phyloP scores from a whole-genome alignment of 2,888 invertebrate species.

The Drosophila prolongata region DNA sequence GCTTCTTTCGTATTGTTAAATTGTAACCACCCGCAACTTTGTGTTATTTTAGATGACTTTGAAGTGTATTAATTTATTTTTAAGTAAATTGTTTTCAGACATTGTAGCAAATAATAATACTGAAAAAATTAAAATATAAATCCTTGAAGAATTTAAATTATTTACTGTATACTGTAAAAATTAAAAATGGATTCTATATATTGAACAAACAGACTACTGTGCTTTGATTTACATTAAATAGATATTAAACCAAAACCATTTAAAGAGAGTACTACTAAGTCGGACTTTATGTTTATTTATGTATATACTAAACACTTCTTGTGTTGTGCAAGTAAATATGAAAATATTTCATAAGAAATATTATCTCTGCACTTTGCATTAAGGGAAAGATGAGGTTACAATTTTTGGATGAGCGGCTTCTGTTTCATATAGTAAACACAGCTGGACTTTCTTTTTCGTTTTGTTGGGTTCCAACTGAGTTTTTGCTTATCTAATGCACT shows the following conservation, averaged over 20 bases:
- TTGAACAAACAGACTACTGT: too few relatives aligned
- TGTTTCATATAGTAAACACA: slow-evolving; percentile 56
- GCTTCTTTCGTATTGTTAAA: neutral
- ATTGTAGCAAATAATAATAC: too few relatives aligned
- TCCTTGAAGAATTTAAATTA: too few relatives aligned
- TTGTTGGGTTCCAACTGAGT: slow-evolving; percentile 29
- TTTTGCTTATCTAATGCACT: slow-evolving; percentile 68
- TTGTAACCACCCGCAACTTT: slow-evolving; percentile 1
- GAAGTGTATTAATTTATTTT: neutral
- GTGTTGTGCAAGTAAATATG: slow-evolving; percentile 62
- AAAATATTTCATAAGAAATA: slow-evolving; percentile 71
- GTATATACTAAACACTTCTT: slow-evolving; percentile 4
- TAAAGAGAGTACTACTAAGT: neutral
- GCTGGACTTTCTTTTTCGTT: slow-evolving; percentile 45
- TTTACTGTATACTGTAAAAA: too few relatives aligned
- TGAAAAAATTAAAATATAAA: too few relatives aligned
- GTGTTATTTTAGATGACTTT: neutral
- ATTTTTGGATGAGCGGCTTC: slow-evolving; percentile 55
- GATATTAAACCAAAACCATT: too few relatives aligned
- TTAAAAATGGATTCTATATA: too few relatives aligned
- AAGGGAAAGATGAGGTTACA: slow-evolving; percentile 24
- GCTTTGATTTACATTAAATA: too few relatives aligned
- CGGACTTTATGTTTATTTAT: neutral
- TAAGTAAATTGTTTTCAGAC: neutral
- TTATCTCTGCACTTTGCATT: slow-evolving; percentile 36